phyloP scores from a whole-genome alignment of 2,888 invertebrate species.

The Protula sp. region DNA sequence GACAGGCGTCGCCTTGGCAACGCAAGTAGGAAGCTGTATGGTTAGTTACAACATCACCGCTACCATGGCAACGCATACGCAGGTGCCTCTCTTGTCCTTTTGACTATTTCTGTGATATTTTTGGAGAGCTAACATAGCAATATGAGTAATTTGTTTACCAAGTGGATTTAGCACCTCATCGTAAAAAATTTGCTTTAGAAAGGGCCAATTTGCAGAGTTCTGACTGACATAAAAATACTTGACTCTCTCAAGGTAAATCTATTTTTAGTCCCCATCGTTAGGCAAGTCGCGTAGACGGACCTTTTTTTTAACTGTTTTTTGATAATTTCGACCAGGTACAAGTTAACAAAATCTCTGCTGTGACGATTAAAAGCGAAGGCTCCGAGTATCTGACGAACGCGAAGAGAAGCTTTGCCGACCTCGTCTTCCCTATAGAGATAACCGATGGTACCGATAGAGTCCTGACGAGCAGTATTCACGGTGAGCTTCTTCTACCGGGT shows the following conservation, averaged over 20 bases:
- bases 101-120: too few species aligned
- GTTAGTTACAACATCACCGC: conserved; percentile 32
- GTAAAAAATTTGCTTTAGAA: too few species aligned
- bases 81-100: conserved; percentile 25
- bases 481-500: too few species aligned
- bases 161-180: too few species aligned
- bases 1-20: conserved; percentile 35
- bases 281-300: too few species aligned
- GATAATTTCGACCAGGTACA: conserved; percentile 27
- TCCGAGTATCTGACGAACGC: conserved; percentile 34
- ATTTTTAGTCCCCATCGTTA: too few species aligned
- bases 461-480: conserved; percentile 4
- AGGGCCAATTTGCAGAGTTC: too few species aligned
- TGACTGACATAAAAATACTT: too few species aligned
- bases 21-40: conserved; percentile 29
- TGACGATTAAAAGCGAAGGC: conserved; percentile 24
- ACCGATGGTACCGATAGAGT: conserved; percentile 21
- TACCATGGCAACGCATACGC: conserved; percentile 35
- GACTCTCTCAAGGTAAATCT: too few species aligned
- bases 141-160: too few species aligned
- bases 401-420: conserved; percentile 17
- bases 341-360: conserved; percentile 28
- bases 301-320: neutral
- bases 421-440: conserved; percentile 32
- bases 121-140: too few species aligned